Conservation (phyloP, 2,888 invertebrate species). For the Mimas tiliae region DNA sequence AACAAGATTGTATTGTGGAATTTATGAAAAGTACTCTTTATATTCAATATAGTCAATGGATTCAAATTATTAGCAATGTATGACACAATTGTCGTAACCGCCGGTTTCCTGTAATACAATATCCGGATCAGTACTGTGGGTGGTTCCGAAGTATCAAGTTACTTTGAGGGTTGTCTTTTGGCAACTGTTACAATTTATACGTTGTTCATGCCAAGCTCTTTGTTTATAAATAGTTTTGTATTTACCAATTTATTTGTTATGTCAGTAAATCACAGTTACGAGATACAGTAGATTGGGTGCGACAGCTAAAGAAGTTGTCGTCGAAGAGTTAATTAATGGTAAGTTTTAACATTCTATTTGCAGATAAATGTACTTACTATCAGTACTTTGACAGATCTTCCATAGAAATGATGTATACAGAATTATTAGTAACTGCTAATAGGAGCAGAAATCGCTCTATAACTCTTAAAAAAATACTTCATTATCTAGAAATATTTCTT, state of each 20-base stretch:
- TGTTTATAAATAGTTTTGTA: background rate
- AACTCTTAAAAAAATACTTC: too few species aligned
- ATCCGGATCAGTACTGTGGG: slow-evolving; percentile 62
- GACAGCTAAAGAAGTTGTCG: background rate
- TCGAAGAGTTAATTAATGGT: background rate
- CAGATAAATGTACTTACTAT: too few species aligned
- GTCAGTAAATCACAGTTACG: slow-evolving; percentile 3
- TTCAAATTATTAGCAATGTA: slow-evolving; percentile 41
- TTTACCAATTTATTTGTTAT: slow-evolving; percentile 13
- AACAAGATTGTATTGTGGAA: too few species aligned
- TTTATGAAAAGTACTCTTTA: too few species aligned
- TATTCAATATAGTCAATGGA: slow-evolving; percentile 35
- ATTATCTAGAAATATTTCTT: too few species aligned
- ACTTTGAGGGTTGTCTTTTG: slow-evolving; percentile 54
- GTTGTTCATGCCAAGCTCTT: slow-evolving; percentile 11
- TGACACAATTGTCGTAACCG: slow-evolving; percentile 71
- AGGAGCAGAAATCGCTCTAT: too few species aligned
- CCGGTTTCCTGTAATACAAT: slow-evolving; percentile 78
- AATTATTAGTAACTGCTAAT: too few species aligned
- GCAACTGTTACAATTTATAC: slow-evolving; percentile 33
- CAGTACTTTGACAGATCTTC: too few species aligned
- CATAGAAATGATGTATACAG: too few species aligned
- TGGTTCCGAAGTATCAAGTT: slow-evolving; percentile 64
- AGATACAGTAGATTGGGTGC: background rate
- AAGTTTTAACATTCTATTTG: too few species aligned